Percentiles rank a stretch among this genome's conserved stretches.
These are phyloP conservation scores for Anaspis maculata DNA, from an alignment of 2,888 invertebrate genomes.

Conservation along the genomic window DNA sequence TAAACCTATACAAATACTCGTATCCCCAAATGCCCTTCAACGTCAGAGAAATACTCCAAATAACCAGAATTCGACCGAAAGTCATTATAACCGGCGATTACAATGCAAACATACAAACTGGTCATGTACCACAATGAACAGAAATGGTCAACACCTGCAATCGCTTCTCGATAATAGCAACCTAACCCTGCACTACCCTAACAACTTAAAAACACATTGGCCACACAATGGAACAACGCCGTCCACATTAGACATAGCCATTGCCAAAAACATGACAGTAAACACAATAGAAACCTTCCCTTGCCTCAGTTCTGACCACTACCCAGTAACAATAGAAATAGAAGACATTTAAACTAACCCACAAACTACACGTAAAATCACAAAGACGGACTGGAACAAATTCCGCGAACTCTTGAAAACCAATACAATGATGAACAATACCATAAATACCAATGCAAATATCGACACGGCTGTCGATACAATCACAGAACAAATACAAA, in stretches of 20 bases:
- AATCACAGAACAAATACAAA: background rate
- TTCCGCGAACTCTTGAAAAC: background rate
- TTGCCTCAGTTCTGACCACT: background rate
- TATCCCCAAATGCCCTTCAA: too few relatives aligned
- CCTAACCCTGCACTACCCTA: constrained; percentile 1
- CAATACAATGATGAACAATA: background rate
- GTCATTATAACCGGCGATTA: too few relatives aligned
- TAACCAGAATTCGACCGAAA: too few relatives aligned
- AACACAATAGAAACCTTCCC: background rate
- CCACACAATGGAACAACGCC: background rate
- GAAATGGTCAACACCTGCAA: too few relatives aligned
- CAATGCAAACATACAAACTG: too few relatives aligned
- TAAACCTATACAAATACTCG: too few relatives aligned
- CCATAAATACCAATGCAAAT: background rate
- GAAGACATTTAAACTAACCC: background rate
- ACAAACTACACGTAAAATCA: background rate
- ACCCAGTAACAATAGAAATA: background rate
- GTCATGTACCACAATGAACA: too few relatives aligned
- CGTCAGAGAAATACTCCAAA: too few relatives aligned
- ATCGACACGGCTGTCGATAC: background rate
- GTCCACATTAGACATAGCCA: background rate
- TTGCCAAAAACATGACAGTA: background rate
- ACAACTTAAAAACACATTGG: background rate
- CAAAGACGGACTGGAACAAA: background rate
- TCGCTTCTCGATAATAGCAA: too few relatives aligned